These are phyloP conservation scores for Hydrotaea diabolus DNA, from an alignment of 2,888 invertebrate species.

Conservation along the genomic window DNA sequence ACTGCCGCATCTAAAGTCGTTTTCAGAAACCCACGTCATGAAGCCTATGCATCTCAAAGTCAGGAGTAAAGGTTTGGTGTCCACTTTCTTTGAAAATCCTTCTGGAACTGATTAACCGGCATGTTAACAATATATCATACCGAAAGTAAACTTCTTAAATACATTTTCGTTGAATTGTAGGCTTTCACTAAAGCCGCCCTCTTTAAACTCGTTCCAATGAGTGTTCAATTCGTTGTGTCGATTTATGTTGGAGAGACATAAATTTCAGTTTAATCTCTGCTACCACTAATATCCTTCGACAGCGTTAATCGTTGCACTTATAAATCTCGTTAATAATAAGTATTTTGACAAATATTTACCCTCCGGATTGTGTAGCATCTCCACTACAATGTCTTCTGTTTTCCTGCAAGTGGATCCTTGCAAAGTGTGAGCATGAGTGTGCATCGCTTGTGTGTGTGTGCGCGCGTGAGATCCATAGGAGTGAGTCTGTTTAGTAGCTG, in stretches of 20 bases:
- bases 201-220: background rate
- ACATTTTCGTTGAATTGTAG: too few species aligned
- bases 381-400: slow-evolving; percentile 27
- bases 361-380: background rate
- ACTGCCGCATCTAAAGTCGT: too few species aligned
- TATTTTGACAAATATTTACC: slow-evolving; percentile 58
- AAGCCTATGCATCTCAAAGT: too few species aligned
- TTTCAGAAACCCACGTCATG: too few species aligned
- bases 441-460: slow-evolving; percentile 1
- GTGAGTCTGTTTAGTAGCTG: slow-evolving; percentile 19
- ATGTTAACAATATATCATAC: too few species aligned
- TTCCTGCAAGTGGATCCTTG: slow-evolving; percentile 19
- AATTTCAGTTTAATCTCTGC: slow-evolving; percentile 17
- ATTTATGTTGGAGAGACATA: background rate
- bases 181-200: too few species aligned
- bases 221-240: background rate
- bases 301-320: slow-evolving; percentile 63
- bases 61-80: too few species aligned
- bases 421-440: background rate
- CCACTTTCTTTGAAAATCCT: too few species aligned
- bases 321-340: slow-evolving; percentile 62
- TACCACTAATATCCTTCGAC: slow-evolving; percentile 45
- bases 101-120: too few species aligned
- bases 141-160: too few species aligned
- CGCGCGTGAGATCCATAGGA: background rate